Base-by-base conservation (phyloP, 2,888 invertebrate species). In the Dichetophora obliterata region DNA sequence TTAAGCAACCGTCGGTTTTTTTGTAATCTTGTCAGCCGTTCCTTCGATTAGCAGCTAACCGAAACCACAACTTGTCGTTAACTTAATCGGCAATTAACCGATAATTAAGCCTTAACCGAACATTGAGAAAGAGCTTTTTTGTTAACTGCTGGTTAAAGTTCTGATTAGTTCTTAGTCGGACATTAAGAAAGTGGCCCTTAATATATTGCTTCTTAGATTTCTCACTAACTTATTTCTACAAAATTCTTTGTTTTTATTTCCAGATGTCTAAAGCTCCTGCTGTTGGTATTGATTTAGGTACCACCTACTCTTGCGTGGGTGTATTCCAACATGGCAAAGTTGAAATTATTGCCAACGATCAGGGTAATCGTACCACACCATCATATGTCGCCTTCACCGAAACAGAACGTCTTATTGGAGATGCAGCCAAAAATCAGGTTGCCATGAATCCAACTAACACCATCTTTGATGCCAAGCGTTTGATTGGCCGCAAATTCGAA, bases 381-480 rank as follows among this genome's bases (percentile, higher is more conserved):
- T 98, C 98, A 0, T 98, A 98, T 88, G 98, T 98, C 73, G 98
- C 98, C 5, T 98, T 98, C 90, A 98, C 98, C 0, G 98, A 98
- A 83, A 97, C 97, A 24, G 98, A 98, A 90, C 95, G 98, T 88
- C 92, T 99, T 68, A 98, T 99, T 81, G 98, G 99, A 85, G 99
- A 99, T 90, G 98, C 99, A 34, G 99, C 99, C 81, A 99, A 99
- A 91, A 99, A 99, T 91, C 99, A 99, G 91, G 92, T 99, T 86
- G 99, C 99, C 63, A 96, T 97, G 78, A 99, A 99, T 91, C 99
- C 99, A 0, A 98, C 98, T 88, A 99, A 99, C 90, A 99, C 99
- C 0, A 95, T 99, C 6, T 99, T 99, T 89, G 99, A 99, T 89
- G 98, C 97, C 79, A 99, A 99, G 89, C 96, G 99, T 89, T 92